A percentile compares a stretch with the other conserved stretches of the same genome.
Conservation (phyloP, 2,888 invertebrate genomes). For the Pycnomerus fuliginosus region DNA sequence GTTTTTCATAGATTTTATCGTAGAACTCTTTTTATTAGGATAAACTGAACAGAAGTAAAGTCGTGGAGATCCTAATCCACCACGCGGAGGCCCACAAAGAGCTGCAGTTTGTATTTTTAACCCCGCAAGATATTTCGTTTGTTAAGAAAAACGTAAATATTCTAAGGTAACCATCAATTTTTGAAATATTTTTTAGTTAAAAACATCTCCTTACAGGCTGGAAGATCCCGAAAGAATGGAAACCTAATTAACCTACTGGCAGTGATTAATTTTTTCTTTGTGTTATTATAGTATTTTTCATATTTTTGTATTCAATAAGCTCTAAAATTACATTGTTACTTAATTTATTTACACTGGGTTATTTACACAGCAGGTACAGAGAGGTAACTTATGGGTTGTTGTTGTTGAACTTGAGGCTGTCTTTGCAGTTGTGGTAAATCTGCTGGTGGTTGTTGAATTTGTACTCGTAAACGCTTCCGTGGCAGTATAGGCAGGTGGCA, state of each 20-base stretch:
- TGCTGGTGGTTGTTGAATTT: constrained; percentile 14
- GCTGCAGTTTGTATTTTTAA: constrained; percentile 86
- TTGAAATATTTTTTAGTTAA: constrained; percentile 4
- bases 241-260: constrained; percentile 1
- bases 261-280: not conserved
- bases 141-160: constrained; percentile 42
- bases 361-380: not conserved
- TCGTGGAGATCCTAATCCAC: constrained; percentile 74
- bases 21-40: constrained; percentile 68
- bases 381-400: not conserved
- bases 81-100: constrained; percentile 68
- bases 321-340: not conserved
- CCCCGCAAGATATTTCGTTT: constrained; percentile 76
- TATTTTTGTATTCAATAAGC: not conserved
- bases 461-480: constrained; percentile 24
- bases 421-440: constrained; percentile 23
- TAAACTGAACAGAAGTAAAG: constrained; percentile 76
- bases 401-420: not conserved
- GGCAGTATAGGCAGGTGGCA: constrained; percentile 26
- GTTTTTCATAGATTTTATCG: too few species aligned
- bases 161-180: constrained; percentile 40
- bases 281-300: constrained; percentile 1
- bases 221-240: constrained; percentile 35
- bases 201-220: constrained; percentile 31
- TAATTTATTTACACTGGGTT: not conserved